Percentiles rank a stretch among this genome's conserved stretches.
These are phyloP conservation scores for Sarotherodon lohbergeri DNA, from an alignment of 2,113 vertebrate genomes.

Conservation along the genomic window DNA sequence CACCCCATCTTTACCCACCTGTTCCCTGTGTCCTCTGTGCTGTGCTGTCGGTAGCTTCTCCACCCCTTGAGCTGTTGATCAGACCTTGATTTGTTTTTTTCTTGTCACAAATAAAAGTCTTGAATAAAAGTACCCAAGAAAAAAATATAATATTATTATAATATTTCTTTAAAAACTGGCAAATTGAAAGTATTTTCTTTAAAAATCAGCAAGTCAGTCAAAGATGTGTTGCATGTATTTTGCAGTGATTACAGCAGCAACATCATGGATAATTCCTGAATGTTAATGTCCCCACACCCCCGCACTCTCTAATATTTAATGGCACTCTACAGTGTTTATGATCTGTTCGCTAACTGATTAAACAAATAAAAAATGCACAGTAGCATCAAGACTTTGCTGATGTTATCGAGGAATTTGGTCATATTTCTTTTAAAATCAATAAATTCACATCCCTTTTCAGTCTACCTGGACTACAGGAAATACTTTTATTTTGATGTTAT, in stretches of 20 bases:
- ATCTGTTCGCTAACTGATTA: not conserved
- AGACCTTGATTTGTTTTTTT: not conserved
- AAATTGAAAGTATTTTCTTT: not conserved
- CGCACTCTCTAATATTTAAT: not conserved
- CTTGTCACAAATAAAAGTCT: not conserved
- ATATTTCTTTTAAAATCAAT: not conserved
- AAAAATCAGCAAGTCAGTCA: not conserved
- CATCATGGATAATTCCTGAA: not conserved
- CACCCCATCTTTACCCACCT: not conserved
- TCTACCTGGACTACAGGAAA: not conserved
- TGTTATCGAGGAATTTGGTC: not conserved
- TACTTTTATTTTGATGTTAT: not conserved
- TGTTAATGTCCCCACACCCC: not conserved
- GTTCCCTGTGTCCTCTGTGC: too few species aligned
- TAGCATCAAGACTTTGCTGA: not conserved
- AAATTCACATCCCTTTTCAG: not conserved
- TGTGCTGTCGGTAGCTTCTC: not conserved
- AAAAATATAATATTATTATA: not conserved
- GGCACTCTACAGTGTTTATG: not conserved
- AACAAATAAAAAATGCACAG: not conserved
- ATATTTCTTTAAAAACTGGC: not conserved
- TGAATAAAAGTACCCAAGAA: not conserved
- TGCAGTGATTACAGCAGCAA: not conserved
- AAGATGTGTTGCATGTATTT: not conserved
- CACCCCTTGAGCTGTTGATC: not conserved